These are phyloP conservation scores for Luperina nickerlii DNA, from an alignment of 2,888 invertebrate species.

Conservation along the genomic window DNA sequence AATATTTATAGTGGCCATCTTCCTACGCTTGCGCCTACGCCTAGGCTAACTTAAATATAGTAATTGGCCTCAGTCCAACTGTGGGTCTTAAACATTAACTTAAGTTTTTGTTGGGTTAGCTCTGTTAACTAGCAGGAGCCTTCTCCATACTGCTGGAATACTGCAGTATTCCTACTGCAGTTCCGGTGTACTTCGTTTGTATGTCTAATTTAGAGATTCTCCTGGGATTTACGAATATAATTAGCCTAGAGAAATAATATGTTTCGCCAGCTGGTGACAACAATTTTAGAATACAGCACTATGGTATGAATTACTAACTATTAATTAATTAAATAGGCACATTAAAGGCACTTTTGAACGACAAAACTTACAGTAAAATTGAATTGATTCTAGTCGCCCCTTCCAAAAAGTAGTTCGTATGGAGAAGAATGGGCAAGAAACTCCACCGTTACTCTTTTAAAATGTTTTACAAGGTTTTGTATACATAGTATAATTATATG, in stretches of 20 bases:
- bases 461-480: no score
- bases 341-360: no score
- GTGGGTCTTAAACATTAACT: conserved; percentile 41
- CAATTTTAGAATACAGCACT: background rate
- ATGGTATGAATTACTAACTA: background rate
- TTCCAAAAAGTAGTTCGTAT: no score
- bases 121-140: conserved; percentile 3
- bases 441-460: no score
- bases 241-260: background rate
- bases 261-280: background rate
- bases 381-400: no score
- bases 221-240: conserved; percentile 3
- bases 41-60: conserved; percentile 31
- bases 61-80: conserved; percentile 61
- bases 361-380: no score
- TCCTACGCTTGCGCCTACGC: conserved; percentile 38
- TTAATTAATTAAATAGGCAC: no score
- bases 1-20: conserved; percentile 50
- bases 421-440: no score
- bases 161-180: conserved; percentile 22
- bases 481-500: no score
- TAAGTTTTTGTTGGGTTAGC: conserved; percentile 52
- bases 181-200: conserved; percentile 6
- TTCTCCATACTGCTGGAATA: no score
- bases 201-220: background rate